phyloP scores from a whole-genome alignment of 2,797 vertebrate species.

The Trachops cirrhosus region DNA sequence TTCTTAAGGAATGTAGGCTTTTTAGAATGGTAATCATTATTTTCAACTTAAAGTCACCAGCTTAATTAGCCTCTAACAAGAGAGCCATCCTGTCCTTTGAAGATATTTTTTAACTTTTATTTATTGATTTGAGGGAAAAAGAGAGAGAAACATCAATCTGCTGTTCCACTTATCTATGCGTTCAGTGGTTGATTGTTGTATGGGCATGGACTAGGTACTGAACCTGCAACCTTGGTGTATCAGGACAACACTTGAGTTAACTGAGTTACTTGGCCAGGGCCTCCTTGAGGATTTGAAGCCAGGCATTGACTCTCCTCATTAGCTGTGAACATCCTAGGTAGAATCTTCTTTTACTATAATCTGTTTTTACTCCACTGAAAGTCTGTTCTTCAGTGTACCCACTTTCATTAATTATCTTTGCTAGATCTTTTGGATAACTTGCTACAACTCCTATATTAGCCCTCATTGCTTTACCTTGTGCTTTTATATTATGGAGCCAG shows the following conservation, averaged over 20 bases:
- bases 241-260: no score
- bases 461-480: background rate
- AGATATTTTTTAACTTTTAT: no score
- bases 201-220: background rate
- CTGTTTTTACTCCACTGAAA: background rate
- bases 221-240: background rate
- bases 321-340: background rate
- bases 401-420: background rate
- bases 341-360: background rate
- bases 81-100: background rate
- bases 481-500: background rate
- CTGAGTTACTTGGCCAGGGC: no score
- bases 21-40: background rate
- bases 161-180: background rate
- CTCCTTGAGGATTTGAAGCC: background rate
- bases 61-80: background rate
- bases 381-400: background rate
- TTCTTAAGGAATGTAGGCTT: background rate
- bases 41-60: background rate
- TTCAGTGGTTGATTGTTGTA: background rate
- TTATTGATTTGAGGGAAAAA: no score
- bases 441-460: background rate
- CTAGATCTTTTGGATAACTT: background rate
- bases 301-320: background rate
- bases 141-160: background rate